A percentile compares a stretch with the other conserved stretches of the same genome.
These are phyloP conservation scores for Bradypodion ventrale DNA, from an alignment of 2,797 vertebrate species.

Conservation along the genomic window DNA sequence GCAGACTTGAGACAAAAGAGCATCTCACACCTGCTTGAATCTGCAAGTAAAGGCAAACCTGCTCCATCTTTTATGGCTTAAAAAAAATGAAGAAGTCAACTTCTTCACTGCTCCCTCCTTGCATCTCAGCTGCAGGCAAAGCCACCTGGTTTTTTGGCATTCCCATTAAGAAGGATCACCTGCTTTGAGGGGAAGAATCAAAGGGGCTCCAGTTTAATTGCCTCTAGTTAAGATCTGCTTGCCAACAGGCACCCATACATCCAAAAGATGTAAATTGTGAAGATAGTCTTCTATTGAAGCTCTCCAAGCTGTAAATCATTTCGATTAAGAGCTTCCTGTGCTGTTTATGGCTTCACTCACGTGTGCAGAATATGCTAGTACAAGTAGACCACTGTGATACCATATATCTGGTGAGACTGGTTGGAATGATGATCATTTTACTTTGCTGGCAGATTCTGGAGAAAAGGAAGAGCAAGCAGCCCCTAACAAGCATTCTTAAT, in stretches of 20 bases:
- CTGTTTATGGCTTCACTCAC: background rate
- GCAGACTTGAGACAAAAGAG: background rate
- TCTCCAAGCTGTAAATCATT: constrained; percentile 15
- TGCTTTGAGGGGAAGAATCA: constrained; percentile 7
- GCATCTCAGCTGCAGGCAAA: constrained; percentile 10
- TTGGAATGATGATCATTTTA: background rate
- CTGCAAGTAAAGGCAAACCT: background rate
- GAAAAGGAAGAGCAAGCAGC: too few species aligned
- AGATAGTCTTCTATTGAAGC: constrained; percentile 1
- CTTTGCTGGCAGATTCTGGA: background rate
- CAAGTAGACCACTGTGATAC: background rate
- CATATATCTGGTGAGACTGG: background rate
- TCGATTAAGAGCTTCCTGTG: constrained; percentile 20
- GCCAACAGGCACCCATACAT: background rate
- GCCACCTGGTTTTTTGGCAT: constrained; percentile 23
- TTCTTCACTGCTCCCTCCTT: background rate
- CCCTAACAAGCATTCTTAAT: too few species aligned
- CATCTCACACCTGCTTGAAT: background rate
- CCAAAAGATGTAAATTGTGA: background rate
- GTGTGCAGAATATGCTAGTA: background rate
- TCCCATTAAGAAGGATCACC: background rate
- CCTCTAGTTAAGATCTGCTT: constrained; percentile 1
- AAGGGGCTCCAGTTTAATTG: constrained; percentile 15
- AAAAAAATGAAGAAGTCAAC: background rate
- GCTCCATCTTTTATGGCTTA: background rate